Conservation (phyloP, 2,113 vertebrate genomes). For the Mystacornis crossleyi region DNA sequence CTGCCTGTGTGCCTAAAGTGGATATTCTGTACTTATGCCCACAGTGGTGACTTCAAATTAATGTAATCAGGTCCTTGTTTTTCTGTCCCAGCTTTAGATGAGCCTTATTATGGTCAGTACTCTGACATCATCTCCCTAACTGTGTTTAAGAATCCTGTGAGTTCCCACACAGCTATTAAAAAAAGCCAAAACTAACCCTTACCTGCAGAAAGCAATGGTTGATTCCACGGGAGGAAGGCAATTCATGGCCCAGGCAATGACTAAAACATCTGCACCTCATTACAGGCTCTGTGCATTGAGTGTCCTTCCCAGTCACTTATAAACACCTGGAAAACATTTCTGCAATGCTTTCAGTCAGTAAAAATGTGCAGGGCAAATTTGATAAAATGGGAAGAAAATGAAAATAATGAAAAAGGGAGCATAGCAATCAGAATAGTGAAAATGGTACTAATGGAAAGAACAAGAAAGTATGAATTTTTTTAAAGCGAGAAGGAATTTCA, state of each 20-base stretch:
- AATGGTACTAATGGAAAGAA: neutral
- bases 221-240: neutral
- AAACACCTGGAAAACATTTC: neutral
- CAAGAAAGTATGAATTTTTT: neutral
- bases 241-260: neutral
- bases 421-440: neutral
- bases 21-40: neutral
- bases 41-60: neutral
- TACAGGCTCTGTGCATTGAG: neutral
- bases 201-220: neutral
- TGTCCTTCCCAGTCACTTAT: neutral
- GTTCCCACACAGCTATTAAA: neutral
- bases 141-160: neutral
- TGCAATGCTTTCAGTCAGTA: neutral
- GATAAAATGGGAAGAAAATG: neutral
- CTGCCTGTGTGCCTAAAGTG: neutral
- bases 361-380: neutral
- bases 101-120: neutral
- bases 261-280: neutral
- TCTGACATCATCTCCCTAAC: neutral
- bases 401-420: neutral
- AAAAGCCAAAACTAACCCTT: neutral
- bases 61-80: neutral
- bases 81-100: neutral
- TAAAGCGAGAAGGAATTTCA: neutral